Base-by-base conservation (phyloP, 2,113 vertebrate genomes). In the Trichechus manatus region DNA sequence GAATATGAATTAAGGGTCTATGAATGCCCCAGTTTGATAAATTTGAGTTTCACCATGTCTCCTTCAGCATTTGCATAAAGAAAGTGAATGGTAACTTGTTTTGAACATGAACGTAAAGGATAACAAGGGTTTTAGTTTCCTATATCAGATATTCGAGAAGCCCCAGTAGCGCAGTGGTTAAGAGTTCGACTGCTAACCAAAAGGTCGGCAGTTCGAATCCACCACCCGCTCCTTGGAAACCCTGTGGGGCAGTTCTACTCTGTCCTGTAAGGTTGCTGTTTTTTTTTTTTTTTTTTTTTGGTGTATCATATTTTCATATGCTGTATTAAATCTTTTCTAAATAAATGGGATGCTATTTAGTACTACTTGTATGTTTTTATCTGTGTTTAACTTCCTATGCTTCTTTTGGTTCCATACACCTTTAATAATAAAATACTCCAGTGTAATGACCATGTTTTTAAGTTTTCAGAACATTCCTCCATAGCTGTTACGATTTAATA, bases 361-460 rank as follows among this genome's bases (percentile, higher is more conserved):
- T 44, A 33, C 23, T 81, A 39, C 22, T 56, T 77, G 1, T 44
- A 44, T 85, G 20, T 81, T 90, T 6, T 80, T 78, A 78, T 47
- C 25, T 22, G 9, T 87, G 17, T 84, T 84, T 56, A 36, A 31
- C 47, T 91, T 92, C 66, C 59, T 27, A 3, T 90, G 11, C 50
- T 87, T 77, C 6, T 87, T 97, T 84, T 81, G 56, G 3, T 80
- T 94, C 9, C 70, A 85, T 79, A 74, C 1, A 56, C 20, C 64
- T 93, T 74, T 92, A 63, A 74, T 91, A 78, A 80, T 86, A 70
- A 95, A 81, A 78, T 83, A 61, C 23, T 93, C 8, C 77, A 64
- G 13, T 85, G 4, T 83, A 74, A 83, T 42, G 89, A 39, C 15
- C 20, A 4, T 64, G 25, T 33, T 95, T 88, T 8, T 50, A 53